These are phyloP conservation scores for Porites lutea DNA, from an alignment of 64 coral and sea anemone genomes.

Conservation along the genomic window DNA sequence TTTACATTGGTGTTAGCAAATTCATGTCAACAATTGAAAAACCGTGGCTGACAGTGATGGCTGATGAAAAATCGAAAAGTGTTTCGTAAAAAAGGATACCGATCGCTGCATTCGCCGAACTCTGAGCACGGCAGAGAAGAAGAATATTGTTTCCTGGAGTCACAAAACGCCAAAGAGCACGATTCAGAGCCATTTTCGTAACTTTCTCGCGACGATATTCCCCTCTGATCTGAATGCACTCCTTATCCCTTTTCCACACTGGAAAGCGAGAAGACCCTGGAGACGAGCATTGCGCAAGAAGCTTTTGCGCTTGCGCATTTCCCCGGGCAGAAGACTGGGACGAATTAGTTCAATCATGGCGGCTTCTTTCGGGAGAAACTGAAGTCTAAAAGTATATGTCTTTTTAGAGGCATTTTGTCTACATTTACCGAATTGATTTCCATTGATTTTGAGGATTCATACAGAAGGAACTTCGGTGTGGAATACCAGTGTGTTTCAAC, in stretches of 20 bases:
- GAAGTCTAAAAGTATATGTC: background rate
- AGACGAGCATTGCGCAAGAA: too few species aligned
- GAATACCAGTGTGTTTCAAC: background rate
- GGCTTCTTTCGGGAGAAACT: background rate
- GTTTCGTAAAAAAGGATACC: conserved; percentile 35
- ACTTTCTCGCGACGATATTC: background rate
- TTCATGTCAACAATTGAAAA: background rate
- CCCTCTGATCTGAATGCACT: too few species aligned
- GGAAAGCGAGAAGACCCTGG: too few species aligned
- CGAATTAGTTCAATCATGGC: background rate
- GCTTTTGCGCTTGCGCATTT: background rate
- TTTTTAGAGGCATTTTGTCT: background rate
- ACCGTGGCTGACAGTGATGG: background rate
- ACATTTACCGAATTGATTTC: too few species aligned
- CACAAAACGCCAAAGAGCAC: conserved; percentile 8
- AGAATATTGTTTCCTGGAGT: conserved; percentile 14
- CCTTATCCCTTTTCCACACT: too few species aligned
- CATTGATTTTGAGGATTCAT: background rate
- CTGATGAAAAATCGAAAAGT: background rate
- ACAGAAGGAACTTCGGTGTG: background rate
- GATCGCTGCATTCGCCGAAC: conserved; percentile 12
- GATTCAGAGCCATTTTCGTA: background rate
- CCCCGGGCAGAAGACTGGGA: background rate
- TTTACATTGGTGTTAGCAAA: too few species aligned
- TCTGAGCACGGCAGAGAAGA: conserved; percentile 28